Percentiles rank a stretch among this genome's conserved stretches.
Evolutionary conservation across 2,113 vertebrate genomes (phyloP).

Genomic region (Polyodon spathula): DNA sequence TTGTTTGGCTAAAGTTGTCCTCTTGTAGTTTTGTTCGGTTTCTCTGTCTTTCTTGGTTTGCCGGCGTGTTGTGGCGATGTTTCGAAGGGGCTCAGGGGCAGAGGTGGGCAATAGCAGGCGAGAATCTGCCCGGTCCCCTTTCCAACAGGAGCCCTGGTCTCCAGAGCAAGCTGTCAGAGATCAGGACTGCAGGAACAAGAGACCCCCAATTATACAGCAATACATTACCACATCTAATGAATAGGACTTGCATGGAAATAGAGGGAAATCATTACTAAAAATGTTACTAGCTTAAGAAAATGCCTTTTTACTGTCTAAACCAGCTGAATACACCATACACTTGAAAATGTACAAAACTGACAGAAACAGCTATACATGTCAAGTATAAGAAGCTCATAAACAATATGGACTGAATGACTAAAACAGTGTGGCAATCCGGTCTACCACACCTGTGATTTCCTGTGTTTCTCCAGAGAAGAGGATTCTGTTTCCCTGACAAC

Average conservation of each 20-base stretch:
- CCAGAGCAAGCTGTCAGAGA: constrained; percentile 15
- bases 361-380: no score
- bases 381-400: not conserved
- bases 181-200: constrained; percentile 49
- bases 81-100: constrained; percentile 2
- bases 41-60: not conserved
- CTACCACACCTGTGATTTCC: constrained; percentile 75
- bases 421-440: no score
- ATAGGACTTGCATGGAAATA: no score
- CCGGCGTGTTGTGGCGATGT: not conserved
- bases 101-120: constrained; percentile 1
- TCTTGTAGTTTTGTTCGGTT: not conserved
- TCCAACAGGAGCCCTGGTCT: constrained; percentile 22
- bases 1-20: not conserved
- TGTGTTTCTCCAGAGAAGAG: constrained; percentile 78
- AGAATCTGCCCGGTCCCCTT: constrained; percentile 11
- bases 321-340: no score
- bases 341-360: no score
- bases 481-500: constrained; percentile 96
- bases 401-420: no score
- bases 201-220: no score
- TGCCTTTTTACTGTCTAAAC: no score
- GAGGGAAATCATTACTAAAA: no score
- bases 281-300: no score
- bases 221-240: no score